Conservation (phyloP, 2,888 invertebrate species). For the Erebia aethiops region DNA sequence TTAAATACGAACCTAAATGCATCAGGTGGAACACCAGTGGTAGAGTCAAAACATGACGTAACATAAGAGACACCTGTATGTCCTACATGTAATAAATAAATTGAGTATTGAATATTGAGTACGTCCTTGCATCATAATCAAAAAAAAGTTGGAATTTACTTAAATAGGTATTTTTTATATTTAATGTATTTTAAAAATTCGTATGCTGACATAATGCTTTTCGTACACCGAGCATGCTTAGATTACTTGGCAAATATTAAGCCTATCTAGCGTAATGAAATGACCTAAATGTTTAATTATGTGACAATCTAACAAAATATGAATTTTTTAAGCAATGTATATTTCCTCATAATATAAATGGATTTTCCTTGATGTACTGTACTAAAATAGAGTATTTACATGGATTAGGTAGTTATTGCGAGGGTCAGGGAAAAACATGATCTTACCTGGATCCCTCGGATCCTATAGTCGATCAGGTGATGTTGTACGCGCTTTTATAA, state of each 20-base stretch:
- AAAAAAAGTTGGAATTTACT: too few relatives aligned
- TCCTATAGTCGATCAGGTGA: constrained; percentile 73
- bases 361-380: neutral
- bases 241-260: constrained; percentile 12
- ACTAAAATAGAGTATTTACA: neutral
- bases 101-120: too few relatives aligned
- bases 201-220: neutral
- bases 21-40: too few relatives aligned
- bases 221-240: neutral
- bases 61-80: too few relatives aligned
- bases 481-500: constrained; percentile 60
- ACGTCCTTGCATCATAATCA: too few relatives aligned
- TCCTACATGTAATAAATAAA: too few relatives aligned
- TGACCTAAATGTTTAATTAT: neutral
- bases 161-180: too few relatives aligned
- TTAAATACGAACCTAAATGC: too few relatives aligned
- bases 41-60: too few relatives aligned
- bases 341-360: neutral
- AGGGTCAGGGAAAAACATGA: constrained; percentile 4
- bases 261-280: constrained; percentile 14
- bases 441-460: constrained; percentile 52
- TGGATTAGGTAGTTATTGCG: neutral
- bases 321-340: neutral
- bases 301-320: neutral
- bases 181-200: neutral